Conservation (phyloP, 2,113 vertebrate species). For the Pogonocichla stellata region DNA sequence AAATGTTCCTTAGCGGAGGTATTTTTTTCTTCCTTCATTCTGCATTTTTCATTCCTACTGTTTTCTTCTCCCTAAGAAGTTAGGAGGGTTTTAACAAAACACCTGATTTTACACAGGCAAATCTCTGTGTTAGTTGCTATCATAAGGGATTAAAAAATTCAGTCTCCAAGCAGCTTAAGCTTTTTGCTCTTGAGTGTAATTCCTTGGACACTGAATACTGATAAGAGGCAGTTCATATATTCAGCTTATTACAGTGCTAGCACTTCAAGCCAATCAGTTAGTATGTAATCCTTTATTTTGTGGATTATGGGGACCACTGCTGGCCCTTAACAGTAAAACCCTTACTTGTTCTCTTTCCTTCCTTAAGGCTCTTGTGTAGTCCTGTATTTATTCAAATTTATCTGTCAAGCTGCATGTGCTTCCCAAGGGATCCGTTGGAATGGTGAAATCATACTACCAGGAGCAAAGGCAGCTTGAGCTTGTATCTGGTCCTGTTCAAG, state of each 20-base stretch:
- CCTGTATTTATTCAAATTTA: neutral
- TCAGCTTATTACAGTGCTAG: slow-evolving; percentile 10
- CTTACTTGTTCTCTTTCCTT: neutral
- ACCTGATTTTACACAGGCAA: neutral
- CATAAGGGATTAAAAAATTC: slow-evolving; percentile 3
- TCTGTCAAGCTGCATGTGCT: neutral
- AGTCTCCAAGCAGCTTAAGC: slow-evolving; percentile 45
- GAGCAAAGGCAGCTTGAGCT: neutral
- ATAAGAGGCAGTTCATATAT: neutral
- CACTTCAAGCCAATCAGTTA: slow-evolving; percentile 29
- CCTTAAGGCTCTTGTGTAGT: neutral
- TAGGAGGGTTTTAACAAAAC: neutral
- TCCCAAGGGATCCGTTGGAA: neutral
- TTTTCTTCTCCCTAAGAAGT: neutral
- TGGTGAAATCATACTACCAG: neutral
- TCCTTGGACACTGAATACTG: neutral
- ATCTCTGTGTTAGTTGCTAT: neutral
- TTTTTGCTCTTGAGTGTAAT: slow-evolving; percentile 28
- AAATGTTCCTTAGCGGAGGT: neutral
- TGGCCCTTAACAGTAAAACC: neutral
- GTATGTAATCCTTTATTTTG: slow-evolving; percentile 37
- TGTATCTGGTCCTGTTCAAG: accelerated
- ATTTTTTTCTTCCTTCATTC: neutral
- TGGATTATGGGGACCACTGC: slow-evolving; percentile 15
- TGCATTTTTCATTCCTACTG: neutral